Base-by-base conservation (phyloP, 2,888 invertebrate genomes). In the Gryllus longicercus region DNA sequence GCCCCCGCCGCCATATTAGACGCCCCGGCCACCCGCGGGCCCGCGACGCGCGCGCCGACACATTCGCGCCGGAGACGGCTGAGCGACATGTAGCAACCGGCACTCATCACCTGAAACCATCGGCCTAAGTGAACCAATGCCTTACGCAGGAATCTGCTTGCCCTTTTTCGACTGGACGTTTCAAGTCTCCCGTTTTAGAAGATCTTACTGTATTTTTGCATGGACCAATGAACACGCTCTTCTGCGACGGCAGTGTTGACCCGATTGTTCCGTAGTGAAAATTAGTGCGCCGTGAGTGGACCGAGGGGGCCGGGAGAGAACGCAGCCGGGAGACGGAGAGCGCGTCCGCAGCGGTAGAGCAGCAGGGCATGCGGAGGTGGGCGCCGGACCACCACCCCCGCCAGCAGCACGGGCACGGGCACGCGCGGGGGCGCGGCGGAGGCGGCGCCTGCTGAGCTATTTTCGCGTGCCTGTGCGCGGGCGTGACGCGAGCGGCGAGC, bases 101-200 rank as follows among this genome's bases (percentile, higher is more conserved):
- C 38, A 5, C 38, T 38, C 38, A 5, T 38, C 38, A 38, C 38
- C 38, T 38, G 38, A 14, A 63, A 63, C 63, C n/a, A 63, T 63
- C 63, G 63, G 63, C 63, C 63, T 63, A 63, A 63, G n/a, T 63
- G 63, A 63, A 18, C 14, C 63, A 63, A 18, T 63, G 63, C 63
- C 63, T 63, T 63, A 63, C 63, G n/a, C 16, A 63, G 63, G n/a
- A 63, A 63, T 63, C 63, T 63, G 63, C 63, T 63, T 63, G 63
- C 63, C 63, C 63, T 16, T n/a, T 63, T 63, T 63, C 16, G 16
- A 63, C 63, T 63, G 63, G 14, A 63, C n/a, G 63, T 63, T 63
- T 18, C 16, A n/a, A 63, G n/a, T 5, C 12, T 14, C n/a, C 4
- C 14, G 14, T 63, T 63, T 63, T 63, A 63, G 63, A 63, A 63